phyloP scores from a whole-genome alignment of 2,113 vertebrate species.

The Aythya baeri region DNA sequence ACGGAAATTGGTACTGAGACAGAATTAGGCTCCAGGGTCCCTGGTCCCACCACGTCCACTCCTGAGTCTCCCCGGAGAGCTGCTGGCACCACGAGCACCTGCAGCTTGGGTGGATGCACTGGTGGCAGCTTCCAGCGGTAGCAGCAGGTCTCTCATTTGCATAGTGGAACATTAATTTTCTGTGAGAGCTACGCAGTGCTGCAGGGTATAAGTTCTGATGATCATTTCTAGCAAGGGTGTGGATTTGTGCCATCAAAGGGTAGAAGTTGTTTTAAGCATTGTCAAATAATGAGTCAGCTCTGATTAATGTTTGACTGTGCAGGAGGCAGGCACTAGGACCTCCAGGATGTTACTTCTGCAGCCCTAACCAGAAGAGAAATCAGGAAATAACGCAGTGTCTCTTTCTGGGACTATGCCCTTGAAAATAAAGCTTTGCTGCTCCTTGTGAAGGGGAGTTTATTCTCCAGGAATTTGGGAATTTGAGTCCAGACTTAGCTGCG shows the following conservation, averaged over 20 bases:
- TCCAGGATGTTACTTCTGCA: neutral
- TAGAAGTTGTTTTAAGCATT: neutral
- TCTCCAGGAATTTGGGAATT: neutral
- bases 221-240: neutral
- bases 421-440: neutral
- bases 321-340: slow-evolving; percentile 6
- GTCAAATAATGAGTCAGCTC: slow-evolving; percentile 12
- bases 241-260: neutral
- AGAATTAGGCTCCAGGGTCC: no score
- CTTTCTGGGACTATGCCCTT: neutral
- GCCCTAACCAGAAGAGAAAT: neutral
- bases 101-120: neutral
- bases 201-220: neutral
- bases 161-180: accelerated
- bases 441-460: neutral
- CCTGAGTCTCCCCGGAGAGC: neutral
- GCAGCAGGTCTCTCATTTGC: neutral
- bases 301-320: neutral
- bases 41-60: neutral
- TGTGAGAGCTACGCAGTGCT: accelerated
- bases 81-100: neutral
- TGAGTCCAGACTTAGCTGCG: neutral
- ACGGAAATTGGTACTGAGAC: neutral
- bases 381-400: slow-evolving; percentile 33
- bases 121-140: accelerated